A percentile compares a stretch with the other conserved stretches of the same genome.
Conservation (phyloP, 2,797 vertebrate species). For the Myotis planiceps region DNA sequence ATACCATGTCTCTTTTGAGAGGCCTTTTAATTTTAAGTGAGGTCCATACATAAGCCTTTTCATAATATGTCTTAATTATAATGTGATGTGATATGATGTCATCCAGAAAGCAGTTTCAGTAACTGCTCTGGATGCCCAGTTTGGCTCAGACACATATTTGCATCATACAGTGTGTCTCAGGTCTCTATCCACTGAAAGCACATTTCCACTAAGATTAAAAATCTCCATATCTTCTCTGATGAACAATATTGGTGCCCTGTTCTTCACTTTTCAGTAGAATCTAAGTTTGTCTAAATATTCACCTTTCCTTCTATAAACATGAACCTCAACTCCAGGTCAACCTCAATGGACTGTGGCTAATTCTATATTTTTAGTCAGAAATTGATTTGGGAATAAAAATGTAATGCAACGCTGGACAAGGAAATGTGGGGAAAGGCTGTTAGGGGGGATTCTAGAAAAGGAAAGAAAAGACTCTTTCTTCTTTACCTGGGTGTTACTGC, state of each 20-base stretch:
- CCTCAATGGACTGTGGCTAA: background rate
- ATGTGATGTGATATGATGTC: background rate
- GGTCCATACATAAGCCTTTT: background rate
- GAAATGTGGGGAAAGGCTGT: background rate
- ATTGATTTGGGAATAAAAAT: background rate
- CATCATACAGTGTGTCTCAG: background rate
- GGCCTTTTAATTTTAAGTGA: background rate
- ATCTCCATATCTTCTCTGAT: background rate
- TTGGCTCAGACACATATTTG: background rate
- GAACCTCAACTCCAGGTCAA: background rate
- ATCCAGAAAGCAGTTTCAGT: background rate
- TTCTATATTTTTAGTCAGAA: background rate
- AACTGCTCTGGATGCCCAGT: too few relatives aligned
- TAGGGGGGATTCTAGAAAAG: background rate
- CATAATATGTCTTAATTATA: background rate
- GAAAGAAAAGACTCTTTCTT: background rate
- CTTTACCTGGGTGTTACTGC: background rate
- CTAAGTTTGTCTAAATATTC: background rate
- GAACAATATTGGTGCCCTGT: background rate
- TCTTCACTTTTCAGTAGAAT: background rate
- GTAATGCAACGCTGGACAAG: background rate
- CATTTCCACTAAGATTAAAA: background rate
- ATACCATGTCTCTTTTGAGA: background rate
- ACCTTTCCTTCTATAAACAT: background rate
- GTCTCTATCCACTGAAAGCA: background rate